phyloP scores from a whole-genome alignment of 2,113 vertebrate genomes.

The Myrmecophaga tridactyla region DNA sequence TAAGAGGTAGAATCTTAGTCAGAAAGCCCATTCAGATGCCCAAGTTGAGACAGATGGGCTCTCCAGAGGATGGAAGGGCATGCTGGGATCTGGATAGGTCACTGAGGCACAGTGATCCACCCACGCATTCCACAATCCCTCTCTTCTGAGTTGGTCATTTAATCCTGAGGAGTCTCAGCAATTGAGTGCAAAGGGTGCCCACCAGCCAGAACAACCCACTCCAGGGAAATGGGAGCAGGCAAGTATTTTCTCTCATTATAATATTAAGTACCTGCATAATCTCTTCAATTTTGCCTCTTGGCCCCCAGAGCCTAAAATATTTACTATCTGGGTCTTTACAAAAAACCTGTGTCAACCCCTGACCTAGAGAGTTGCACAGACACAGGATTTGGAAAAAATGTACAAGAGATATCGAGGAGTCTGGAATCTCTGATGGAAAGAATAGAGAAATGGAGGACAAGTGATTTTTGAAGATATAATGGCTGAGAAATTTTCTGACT shows the following conservation, averaged over 20 bases:
- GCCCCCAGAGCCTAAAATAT: slow-evolving; percentile 7
- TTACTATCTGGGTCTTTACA: background rate
- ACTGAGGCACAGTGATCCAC: background rate
- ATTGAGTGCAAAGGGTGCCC: background rate
- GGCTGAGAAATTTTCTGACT: background rate
- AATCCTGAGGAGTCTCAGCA: background rate
- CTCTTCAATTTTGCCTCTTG: background rate
- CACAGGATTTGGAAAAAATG: background rate
- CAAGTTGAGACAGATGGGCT: background rate
- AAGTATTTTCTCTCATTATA: background rate
- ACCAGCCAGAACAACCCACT: background rate
- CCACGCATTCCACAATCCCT: background rate
- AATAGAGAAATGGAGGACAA: background rate
- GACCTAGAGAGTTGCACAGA: background rate
- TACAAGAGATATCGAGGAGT: background rate
- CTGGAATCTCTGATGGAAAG: background rate
- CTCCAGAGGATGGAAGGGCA: background rate
- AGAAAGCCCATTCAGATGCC: background rate
- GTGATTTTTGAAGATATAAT: background rate
- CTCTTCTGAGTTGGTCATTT: background rate
- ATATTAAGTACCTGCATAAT: background rate
- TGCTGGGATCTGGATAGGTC: background rate
- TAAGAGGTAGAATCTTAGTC: background rate
- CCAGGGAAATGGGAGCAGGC: background rate
- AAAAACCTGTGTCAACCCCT: background rate